phyloP scores from a whole-genome alignment of 2,888 invertebrate genomes.

The Cephus sareptanus region DNA sequence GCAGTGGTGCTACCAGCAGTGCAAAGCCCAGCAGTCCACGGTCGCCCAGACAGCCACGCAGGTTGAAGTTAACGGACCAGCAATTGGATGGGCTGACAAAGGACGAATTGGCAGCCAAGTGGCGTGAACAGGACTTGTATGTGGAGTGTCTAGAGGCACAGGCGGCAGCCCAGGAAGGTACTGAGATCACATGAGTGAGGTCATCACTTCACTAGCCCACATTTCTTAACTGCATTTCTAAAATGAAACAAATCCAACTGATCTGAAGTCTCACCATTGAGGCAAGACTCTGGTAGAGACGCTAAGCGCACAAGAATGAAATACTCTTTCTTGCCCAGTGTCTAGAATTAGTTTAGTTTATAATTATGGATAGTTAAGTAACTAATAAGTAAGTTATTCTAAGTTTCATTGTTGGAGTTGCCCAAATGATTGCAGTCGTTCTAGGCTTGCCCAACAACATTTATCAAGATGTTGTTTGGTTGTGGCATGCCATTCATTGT shows the following conservation, averaged over 20 bases:
- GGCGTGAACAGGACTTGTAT: conserved; percentile 82
- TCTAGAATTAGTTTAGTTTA: conserved; percentile 18
- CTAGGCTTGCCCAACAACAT: background rate
- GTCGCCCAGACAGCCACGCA: conserved; percentile 67
- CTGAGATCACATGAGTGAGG: conserved; percentile 64
- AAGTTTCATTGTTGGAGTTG: background rate
- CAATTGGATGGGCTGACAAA: conserved; percentile 74
- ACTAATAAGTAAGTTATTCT: conserved; percentile 13
- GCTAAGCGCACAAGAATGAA: conserved; percentile 40
- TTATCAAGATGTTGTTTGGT: background rate
- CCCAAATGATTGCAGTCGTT: background rate
- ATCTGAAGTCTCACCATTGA: conserved; percentile 34
- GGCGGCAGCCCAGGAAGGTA: conserved; percentile 83
- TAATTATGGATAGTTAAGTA: conserved; percentile 13
- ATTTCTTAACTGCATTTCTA: conserved; percentile 53
- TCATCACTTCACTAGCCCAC: conserved; percentile 45
- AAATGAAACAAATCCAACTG: conserved; percentile 34
- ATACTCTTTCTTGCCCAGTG: conserved; percentile 15
- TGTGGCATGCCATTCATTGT: background rate
- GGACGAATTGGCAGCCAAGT: conserved; percentile 76
- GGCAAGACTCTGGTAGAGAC: conserved; percentile 53
- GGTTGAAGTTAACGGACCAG: conserved; percentile 74
- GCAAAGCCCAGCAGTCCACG: conserved; percentile 68
- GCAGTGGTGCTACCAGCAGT: conserved; percentile 18
- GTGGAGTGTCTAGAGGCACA: conserved; percentile 81